A percentile compares a stretch with the other conserved stretches of the same genome.
phyloP scores from a whole-genome alignment of 2,113 vertebrate species.

The Rhea americana region DNA sequence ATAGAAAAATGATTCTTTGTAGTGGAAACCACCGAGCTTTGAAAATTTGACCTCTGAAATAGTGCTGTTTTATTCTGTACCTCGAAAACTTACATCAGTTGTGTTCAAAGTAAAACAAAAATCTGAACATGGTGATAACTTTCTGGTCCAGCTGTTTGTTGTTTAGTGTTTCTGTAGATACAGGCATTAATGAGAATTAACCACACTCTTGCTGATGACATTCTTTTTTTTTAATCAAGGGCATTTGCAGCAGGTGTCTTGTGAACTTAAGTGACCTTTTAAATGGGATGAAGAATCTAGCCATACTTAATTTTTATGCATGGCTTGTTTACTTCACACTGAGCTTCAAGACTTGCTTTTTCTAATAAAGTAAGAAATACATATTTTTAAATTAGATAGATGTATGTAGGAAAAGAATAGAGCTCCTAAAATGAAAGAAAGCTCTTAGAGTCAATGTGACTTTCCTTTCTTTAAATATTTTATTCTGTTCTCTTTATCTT shows the following conservation, averaged over 20 bases:
- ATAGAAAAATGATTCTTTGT: not conserved
- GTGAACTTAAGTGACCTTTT: not conserved
- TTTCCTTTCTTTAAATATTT: not conserved
- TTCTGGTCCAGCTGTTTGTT: not conserved
- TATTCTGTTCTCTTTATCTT: not conserved
- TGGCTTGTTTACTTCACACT: not conserved
- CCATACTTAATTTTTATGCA: not conserved
- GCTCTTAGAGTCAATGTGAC: not conserved
- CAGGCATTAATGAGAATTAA: not conserved
- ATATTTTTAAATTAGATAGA: not conserved
- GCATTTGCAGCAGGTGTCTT: not conserved
- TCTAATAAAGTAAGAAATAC: not conserved
- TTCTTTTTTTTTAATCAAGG: not conserved
- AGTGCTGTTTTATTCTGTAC: not conserved
- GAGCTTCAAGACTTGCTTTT: not conserved
- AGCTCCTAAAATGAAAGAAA: not conserved
- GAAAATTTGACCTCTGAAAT: not conserved
- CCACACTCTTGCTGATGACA: not conserved
- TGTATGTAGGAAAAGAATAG: not conserved
- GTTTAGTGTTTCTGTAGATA: not conserved
- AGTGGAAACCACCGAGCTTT: not conserved
- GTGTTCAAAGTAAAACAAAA: not conserved
- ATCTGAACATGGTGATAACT: not conserved
- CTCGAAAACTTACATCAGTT: not conserved
- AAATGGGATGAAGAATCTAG: not conserved